Evolutionary conservation across 1,140 invertebrate genomes (phyloP), one percentile per base, ranked within the genome.

Genomic region (Carposina sasakii): DNA sequence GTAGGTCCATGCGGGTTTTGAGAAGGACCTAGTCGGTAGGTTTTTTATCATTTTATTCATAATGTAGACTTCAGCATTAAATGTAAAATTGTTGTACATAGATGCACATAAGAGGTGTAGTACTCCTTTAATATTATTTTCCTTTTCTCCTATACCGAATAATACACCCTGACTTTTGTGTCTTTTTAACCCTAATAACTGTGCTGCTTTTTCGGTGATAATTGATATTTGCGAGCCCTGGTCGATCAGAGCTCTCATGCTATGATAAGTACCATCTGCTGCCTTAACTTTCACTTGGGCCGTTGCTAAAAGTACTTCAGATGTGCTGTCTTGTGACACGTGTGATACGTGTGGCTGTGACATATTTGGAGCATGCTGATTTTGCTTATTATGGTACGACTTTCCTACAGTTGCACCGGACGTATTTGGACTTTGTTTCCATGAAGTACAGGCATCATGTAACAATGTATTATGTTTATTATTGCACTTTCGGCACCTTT

Each of bases 221-320:
- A 43, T 0, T 3, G 24, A 36, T 24, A 31, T 24, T 30, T 49
- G 40, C 8, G 50, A 46, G 3, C 55, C 54, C 9, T 52, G 34
- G 3, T 54, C 44, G 23, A 81, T 76, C 1, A 74, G 70, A 20
- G 58, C 37, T 63, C 71, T n/a, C 40, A 57, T 47, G 6, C n/a
- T 39, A 8, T 37, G 16, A 10, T 41, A 13, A 10, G 16, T 41
- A 1, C 49, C 45, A 24, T 57, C 49, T 13, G n/a, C 17, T 26
- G 24, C 30, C 30, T 33, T 10, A 13, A 53, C 44, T 1, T 52
- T 52, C 10, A 57, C 26, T 15, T 45, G 1, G 2, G 31, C 41
- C 5, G 50, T 57, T 12, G 49, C 44, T 26, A 57, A 31, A 1
- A 48, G 13, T 21, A 52, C 17, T 21, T 52, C 43, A 4, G 10